These are phyloP conservation scores for Lasioglossum figueresi DNA, from an alignment of 2,888 invertebrate species.

Conservation along the genomic window DNA sequence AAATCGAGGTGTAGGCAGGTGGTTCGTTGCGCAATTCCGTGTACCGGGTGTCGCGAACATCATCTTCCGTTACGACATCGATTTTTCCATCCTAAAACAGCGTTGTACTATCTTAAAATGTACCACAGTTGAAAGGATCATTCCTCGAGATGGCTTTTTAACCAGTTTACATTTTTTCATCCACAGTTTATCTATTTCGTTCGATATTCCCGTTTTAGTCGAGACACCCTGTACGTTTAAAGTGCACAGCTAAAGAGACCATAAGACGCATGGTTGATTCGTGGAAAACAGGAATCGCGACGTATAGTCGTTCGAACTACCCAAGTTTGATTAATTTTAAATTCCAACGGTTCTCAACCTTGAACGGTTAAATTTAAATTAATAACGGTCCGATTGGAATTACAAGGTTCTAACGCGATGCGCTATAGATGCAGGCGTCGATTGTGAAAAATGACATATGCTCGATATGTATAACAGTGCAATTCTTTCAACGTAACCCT, in stretches of 20 bases:
- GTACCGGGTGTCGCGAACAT: background rate
- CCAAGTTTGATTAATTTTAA: background rate
- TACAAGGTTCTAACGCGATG: background rate
- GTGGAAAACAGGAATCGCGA: background rate
- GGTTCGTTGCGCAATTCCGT: background rate
- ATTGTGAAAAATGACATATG: background rate
- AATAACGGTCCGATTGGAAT: background rate
- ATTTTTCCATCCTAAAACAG: background rate
- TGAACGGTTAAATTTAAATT: background rate
- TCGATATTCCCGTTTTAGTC: background rate
- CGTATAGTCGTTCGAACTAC: background rate
- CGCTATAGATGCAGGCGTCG: background rate
- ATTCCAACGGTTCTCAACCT: background rate
- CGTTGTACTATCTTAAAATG: background rate
- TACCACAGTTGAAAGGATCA: too few species aligned
- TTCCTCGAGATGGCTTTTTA: too few species aligned
- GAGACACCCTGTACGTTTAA: background rate
- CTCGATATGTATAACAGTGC: background rate
- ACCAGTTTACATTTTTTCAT: background rate
- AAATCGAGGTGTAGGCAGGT: background rate
- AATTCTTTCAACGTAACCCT: too few species aligned
- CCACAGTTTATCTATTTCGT: background rate
- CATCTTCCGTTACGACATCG: background rate
- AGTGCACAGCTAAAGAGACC: background rate
- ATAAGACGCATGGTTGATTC: background rate